Conservation (phyloP, 2,113 vertebrate genomes). For the Pterocles burchelli region DNA sequence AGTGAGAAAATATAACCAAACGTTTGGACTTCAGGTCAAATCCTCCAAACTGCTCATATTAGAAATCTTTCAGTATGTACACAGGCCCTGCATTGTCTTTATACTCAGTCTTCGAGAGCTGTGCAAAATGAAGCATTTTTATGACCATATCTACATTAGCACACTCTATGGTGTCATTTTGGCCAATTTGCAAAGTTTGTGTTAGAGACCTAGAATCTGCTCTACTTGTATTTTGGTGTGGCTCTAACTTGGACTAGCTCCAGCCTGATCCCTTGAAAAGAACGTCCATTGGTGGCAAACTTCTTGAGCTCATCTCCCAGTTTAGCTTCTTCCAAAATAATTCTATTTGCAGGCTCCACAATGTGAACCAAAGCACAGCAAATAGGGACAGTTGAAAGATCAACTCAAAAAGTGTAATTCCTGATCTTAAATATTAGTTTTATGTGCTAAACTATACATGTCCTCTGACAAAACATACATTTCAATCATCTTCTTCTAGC, state of each 20-base stretch:
- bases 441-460: background rate
- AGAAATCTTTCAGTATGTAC: background rate
- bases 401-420: background rate
- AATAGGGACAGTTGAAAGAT: background rate
- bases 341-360: background rate
- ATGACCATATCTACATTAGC: background rate
- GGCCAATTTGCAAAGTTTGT: background rate
- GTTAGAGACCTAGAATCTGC: background rate
- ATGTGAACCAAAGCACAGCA: background rate
- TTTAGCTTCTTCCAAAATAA: background rate
- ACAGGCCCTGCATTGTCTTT: background rate
- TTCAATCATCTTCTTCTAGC: background rate
- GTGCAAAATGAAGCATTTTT: background rate
- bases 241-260: background rate
- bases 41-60: background rate
- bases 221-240: background rate
- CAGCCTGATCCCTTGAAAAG: background rate
- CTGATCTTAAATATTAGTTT: background rate
- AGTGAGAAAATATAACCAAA: background rate
- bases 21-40: background rate
- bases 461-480: background rate
- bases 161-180: background rate
- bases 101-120: background rate
- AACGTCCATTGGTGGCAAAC: background rate
- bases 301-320: background rate